Evolutionary conservation across 2,888 invertebrate genomes (phyloP).

Genomic region (Cactoblastis cactorum): DNA sequence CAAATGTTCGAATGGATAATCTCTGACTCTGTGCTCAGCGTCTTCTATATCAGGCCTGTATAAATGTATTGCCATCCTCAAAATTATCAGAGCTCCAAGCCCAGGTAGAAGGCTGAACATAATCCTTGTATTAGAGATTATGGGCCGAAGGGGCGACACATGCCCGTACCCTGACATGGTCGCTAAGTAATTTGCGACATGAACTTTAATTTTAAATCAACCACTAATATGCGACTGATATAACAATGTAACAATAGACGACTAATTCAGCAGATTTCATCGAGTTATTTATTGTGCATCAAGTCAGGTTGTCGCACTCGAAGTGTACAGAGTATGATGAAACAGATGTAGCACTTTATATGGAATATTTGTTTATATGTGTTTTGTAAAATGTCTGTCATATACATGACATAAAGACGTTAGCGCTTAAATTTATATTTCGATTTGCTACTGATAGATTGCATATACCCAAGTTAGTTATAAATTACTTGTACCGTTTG

Average conservation of each 20-base stretch:
- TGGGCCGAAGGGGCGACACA: conserved; percentile 47
- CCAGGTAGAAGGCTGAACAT: conserved; percentile 82
- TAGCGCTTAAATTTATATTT: too few species aligned
- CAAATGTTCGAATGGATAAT: conserved; percentile 74
- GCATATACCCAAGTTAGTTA: too few species aligned
- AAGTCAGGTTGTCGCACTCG: conserved; percentile 30
- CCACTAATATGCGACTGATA: conserved; percentile 25
- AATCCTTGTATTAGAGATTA: conserved; percentile 82
- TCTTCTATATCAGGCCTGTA: conserved; percentile 87
- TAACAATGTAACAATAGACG: conserved; percentile 26
- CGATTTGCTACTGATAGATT: too few species aligned
- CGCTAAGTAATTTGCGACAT: conserved; percentile 1
- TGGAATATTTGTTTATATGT: neutral
- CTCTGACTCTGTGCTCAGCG: conserved; percentile 78
- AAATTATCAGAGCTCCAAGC: conserved; percentile 80
- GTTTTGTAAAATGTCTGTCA: too few species aligned
- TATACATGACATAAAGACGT: too few species aligned
- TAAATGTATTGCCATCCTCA: conserved; percentile 81
- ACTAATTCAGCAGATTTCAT: conserved; percentile 36
- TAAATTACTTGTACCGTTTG: too few species aligned
- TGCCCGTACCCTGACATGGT: conserved; percentile 45
- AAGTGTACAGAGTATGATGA: conserved; percentile 35
- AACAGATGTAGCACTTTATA: neutral
- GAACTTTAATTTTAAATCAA: neutral
- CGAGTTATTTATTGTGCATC: conserved; percentile 37